Conservation (phyloP, 2,113 vertebrate genomes). For the Cygnus atratus region DNA sequence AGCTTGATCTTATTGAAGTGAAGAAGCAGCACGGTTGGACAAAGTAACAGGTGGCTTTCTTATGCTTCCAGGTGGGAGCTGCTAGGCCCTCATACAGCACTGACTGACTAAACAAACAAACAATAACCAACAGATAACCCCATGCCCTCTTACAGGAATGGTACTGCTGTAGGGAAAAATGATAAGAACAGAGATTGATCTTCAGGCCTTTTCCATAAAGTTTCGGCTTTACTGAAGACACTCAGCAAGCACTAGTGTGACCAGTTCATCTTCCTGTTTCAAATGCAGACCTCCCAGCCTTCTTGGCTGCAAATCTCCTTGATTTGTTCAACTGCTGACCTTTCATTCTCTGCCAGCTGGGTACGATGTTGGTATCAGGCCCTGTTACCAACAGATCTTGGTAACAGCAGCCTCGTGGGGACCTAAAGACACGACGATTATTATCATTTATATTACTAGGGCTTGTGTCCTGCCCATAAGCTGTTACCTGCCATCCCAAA, state of each 20-base stretch:
- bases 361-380: neutral
- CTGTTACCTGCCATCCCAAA: neutral
- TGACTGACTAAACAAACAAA: neutral
- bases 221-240: neutral
- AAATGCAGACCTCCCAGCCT: neutral
- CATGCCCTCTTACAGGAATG: neutral
- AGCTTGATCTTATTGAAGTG: neutral
- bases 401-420: neutral
- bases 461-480: neutral
- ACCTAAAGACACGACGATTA: neutral
- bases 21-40: neutral
- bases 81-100: neutral
- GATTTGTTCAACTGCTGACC: neutral
- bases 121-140: neutral
- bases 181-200: neutral
- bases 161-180: neutral
- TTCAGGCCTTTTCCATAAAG: neutral
- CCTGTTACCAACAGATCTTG: neutral
- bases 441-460: neutral
- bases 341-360: neutral
- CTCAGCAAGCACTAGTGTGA: neutral
- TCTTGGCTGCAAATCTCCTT: neutral
- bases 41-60: neutral
- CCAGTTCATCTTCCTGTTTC: neutral
- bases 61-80: neutral